A percentile compares a stretch with the other conserved stretches of the same genome.
These are phyloP conservation scores for Caenorhabditis plicata DNA, from an alignment of 2,888 invertebrate species.

Conservation along the genomic window DNA sequence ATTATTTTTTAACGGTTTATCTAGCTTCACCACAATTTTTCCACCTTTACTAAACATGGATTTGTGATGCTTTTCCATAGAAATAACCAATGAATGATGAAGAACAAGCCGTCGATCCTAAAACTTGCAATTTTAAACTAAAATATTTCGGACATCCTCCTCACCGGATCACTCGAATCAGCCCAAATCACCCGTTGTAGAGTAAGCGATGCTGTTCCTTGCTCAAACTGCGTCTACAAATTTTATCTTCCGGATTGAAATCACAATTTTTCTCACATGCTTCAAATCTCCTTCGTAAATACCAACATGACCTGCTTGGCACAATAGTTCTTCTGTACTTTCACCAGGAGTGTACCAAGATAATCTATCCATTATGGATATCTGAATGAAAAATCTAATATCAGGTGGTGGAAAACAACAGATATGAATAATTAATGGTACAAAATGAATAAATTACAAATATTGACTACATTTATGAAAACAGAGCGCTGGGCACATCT, in stretches of 20 bases:
- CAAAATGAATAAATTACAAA: too few species aligned
- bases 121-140: conserved; percentile 4
- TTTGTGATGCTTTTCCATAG: conserved; percentile 60
- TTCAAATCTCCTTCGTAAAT: conserved; percentile 64
- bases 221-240: conserved; percentile 61
- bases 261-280: conserved; percentile 35
- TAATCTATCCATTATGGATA: conserved; percentile 61
- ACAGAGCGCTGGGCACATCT: too few species aligned
- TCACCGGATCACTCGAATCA: conserved; percentile 60
- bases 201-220: conserved; percentile 63
- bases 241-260: background rate
- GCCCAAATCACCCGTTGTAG: conserved; percentile 65
- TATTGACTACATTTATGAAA: too few species aligned
- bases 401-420: too few species aligned
- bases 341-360: conserved; percentile 63
- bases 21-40: conserved; percentile 53
- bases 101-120: conserved; percentile 59
- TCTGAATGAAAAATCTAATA: too few species aligned
- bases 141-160: conserved; percentile 11
- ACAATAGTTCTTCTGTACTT: conserved; percentile 62
- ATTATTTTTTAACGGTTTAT: conserved; percentile 30
- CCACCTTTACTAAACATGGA: conserved; percentile 63
- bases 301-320: conserved; percentile 62
- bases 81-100: conserved; percentile 62
- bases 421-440: too few species aligned